Conservation (phyloP, 92 coral and sea anemone species). For the Desmophyllum pertusum region DNA sequence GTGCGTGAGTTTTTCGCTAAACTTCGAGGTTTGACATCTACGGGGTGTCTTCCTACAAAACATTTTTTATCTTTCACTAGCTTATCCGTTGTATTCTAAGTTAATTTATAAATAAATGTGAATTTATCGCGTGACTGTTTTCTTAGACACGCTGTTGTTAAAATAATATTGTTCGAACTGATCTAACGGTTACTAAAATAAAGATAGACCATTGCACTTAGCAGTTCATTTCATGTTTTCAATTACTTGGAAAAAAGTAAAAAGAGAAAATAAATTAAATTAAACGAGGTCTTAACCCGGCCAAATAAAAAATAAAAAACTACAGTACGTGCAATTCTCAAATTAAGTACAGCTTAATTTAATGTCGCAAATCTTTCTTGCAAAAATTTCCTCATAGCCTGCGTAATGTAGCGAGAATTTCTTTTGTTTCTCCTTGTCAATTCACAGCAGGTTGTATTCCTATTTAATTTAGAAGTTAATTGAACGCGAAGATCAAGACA, state of each 20-base stretch:
- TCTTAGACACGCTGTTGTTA: not conserved
- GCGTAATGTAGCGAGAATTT: not conserved
- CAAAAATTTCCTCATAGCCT: not conserved
- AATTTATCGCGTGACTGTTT: not conserved
- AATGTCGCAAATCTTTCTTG: slow-evolving; percentile 1
- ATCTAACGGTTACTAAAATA: not conserved
- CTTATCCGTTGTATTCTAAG: not conserved
- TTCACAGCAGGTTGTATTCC: slow-evolving; percentile 19
- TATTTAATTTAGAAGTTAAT: slow-evolving; percentile 18
- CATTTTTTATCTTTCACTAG: not conserved
- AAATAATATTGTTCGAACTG: too few relatives aligned
- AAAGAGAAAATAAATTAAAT: too few relatives aligned
- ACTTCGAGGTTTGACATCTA: not conserved
- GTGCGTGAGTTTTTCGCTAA: not conserved
- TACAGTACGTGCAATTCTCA: not conserved
- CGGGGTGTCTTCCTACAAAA: not conserved
- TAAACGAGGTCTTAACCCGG: too few relatives aligned
- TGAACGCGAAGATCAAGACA: not conserved
- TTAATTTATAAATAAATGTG: slow-evolving; percentile 4
- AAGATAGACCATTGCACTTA: not conserved
- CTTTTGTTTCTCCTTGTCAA: not conserved
- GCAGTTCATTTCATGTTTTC: not conserved
- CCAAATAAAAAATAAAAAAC: not conserved
- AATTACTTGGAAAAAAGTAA: not conserved
- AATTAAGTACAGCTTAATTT: not conserved